These are phyloP conservation scores for Rhinopomastus cyanomelas DNA, from an alignment of 2,113 vertebrate species.

Conservation along the genomic window DNA sequence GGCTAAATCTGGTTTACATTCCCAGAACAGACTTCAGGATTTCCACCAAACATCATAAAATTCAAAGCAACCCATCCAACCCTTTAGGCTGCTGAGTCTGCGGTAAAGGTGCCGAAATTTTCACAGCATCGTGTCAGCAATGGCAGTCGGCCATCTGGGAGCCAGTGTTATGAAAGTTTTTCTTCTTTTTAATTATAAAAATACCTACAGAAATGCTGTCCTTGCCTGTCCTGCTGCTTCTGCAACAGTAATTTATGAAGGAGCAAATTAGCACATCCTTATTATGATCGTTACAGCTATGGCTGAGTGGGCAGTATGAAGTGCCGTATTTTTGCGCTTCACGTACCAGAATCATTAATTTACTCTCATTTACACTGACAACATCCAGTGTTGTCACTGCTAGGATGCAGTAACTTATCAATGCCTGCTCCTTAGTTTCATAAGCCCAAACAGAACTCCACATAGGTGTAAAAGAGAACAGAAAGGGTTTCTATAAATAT, in stretches of 20 bases:
- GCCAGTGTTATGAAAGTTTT: constrained; percentile 5
- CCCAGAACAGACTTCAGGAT: neutral
- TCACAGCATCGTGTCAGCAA: neutral
- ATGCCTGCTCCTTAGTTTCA: neutral
- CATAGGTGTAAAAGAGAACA: too few species aligned
- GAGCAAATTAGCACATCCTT: neutral
- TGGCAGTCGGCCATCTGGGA: constrained; percentile 43
- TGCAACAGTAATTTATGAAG: constrained; percentile 7
- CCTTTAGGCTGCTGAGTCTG: neutral
- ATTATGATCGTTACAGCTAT: neutral
- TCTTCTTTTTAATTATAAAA: constrained; percentile 38
- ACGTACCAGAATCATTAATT: neutral
- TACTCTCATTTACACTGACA: neutral
- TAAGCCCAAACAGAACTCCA: neutral
- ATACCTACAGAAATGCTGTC: constrained; percentile 1
- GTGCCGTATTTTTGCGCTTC: neutral
- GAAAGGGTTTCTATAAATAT: too few species aligned
- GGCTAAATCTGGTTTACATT: neutral
- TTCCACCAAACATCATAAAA: neutral
- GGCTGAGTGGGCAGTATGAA: neutral
- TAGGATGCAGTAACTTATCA: neutral
- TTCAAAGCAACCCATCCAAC: neutral
- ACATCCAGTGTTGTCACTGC: neutral
- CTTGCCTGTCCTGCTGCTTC: neutral
- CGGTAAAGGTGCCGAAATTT: neutral